Base-by-base conservation (phyloP, 1,140 invertebrate species). In the Drosophila nannoptera region DNA sequence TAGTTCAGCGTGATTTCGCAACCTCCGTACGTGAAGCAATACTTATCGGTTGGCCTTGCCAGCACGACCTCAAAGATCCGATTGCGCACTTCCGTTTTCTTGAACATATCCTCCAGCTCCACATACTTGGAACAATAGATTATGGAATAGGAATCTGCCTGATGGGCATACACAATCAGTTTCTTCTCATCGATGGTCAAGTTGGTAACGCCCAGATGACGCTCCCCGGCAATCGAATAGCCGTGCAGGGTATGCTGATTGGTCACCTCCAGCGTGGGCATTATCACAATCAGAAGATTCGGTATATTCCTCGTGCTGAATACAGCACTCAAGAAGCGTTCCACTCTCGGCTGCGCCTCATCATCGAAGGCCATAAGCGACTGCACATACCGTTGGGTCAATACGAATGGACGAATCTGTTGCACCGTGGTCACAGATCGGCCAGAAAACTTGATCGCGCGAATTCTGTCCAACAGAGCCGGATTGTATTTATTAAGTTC, bases 191-290 rank as follows among this genome's bases (percentile, higher is more conserved):
- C 2, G 2, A 8, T 8, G 0, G 55, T 67, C 36, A 67, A 4
- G 2, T 36, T 67, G 4, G 64, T 67, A 4, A 60, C 46, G n/a
- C 64, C 64, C 4, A 60, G 8, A 67, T 67, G 64, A 0, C n/a
- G 5, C 7, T 36, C 5, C 5, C 5, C 5, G 11, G 60, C 8
- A 0, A 60, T 52, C 0, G 7, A 4, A 40, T n/a, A 67, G 3
- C 31, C 64, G 6, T 67, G 64, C 1, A 60, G 4, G 22, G 31
- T 52, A n/a, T 42, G 16, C 12, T 14, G 43, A 0, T 52, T 9
- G 4, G 33, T 2, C 2, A 1, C n/a, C 0, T 8, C n/a, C 0
- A 14, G 7, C 3, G 29, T 35, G 8, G 64, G 64, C 16, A 55
- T 67, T 7, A 67, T 52, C 14, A 67, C 11, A 5, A 67, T 36